Conservation (phyloP, 2,888 invertebrate species). For the Acleris holmiana region DNA sequence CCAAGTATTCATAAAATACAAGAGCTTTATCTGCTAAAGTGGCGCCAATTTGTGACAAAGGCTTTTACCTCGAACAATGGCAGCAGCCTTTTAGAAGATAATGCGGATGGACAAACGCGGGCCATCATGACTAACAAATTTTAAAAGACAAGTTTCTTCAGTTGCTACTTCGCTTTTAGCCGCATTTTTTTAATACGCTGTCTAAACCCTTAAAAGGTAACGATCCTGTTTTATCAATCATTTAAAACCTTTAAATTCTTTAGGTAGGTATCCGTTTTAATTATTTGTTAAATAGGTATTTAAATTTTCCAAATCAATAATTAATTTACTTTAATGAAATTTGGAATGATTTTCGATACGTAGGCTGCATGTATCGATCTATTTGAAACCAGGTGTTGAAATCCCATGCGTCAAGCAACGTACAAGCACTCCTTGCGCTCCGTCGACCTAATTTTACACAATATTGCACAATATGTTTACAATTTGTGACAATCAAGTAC, state of each 20-base stretch:
- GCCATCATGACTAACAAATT: conserved; percentile 42
- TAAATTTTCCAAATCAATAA: too few relatives aligned
- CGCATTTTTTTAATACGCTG: background rate
- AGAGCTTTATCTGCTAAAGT: conserved; percentile 31
- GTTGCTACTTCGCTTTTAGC: conserved; percentile 14
- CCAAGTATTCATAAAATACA: conserved; percentile 20
- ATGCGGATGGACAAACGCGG: conserved; percentile 41
- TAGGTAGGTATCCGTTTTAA: too few relatives aligned
- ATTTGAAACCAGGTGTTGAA: too few relatives aligned
- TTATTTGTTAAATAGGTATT: too few relatives aligned
- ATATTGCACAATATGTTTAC: conserved; percentile 40
- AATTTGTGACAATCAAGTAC: conserved; percentile 18
- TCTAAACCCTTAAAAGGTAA: too few relatives aligned
- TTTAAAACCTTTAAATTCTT: too few relatives aligned
- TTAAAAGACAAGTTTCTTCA: conserved; percentile 40
- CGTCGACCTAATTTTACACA: background rate
- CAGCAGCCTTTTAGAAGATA: conserved; percentile 44
- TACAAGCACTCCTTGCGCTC: background rate
- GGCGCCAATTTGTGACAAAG: conserved; percentile 44
- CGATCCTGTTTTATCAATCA: too few relatives aligned
- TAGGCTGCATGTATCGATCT: too few relatives aligned
- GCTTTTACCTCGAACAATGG: conserved; percentile 42
- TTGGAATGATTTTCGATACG: too few relatives aligned
- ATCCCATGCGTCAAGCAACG: too few relatives aligned
- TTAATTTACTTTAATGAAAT: too few relatives aligned